Base-by-base conservation (phyloP, 2,797 vertebrate species). In the Tapirus indicus region DNA sequence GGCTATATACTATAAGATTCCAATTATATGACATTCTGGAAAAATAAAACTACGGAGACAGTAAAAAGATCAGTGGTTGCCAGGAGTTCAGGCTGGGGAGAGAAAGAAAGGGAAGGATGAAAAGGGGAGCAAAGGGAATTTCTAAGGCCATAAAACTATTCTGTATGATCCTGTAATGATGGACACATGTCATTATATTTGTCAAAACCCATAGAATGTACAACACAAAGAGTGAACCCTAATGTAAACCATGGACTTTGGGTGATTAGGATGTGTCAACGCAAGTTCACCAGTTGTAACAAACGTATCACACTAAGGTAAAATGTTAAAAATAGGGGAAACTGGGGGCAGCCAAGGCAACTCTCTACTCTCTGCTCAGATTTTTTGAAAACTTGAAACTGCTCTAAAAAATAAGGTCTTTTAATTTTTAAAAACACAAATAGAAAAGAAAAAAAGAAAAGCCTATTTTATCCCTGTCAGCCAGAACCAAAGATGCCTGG, bases 361-460 rank as follows among this genome's bases (percentile, higher is more conserved):
- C 56, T 47, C 25, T 93, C 47, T 94, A 79, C 60, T 90, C 90
- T 93, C 93, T 93, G 44, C 14, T 87, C 75, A 92, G 44, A 32
- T 89, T 92, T 92, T 78, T 77, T 74, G 14, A 79, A 74, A 88
- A 91, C 38, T 18, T 93, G 49, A 95, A 84, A 85, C 44, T 47
- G 35, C 58, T 74, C 35, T 56, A 92, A 84, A 93, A 78, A 71
- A 60, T 18, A 79, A 41, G 92, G 44, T 49, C 49, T 56, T n/a
- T 27, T 82, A 35, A 80, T 64, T 96, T 90, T 95, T 71, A 27
- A 20, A 77, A 85, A 38, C 56, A 74, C 35, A 69, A 75, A 92
- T 62, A 74, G 29, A 66, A 71, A 38, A 89, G 17, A 69, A 74
- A 66, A 29, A 62, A 85, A 86, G 80, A 90, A 89, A 89, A 75